These are phyloP conservation scores for Lutjanus campechanus DNA, from an alignment of 2,797 vertebrate species.

Conservation along the genomic window DNA sequence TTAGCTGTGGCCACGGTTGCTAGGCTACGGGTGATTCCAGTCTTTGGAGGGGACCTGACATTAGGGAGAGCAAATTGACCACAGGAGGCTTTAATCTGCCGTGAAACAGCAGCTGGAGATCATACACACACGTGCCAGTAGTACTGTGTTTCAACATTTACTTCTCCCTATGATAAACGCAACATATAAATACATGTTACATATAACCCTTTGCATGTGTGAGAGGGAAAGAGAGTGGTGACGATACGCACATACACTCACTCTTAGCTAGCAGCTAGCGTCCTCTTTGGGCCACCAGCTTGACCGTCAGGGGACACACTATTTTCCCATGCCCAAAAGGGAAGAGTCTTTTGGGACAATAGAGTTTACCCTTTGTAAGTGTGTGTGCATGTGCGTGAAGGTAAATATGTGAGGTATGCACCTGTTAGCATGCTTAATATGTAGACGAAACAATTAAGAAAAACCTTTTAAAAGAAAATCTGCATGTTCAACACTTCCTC, in stretches of 20 bases:
- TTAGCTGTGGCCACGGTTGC: constrained; percentile 94
- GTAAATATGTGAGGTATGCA: not conserved
- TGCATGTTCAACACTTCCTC: not conserved
- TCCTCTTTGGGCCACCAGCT: constrained; percentile 12
- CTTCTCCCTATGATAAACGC: constrained; percentile 37
- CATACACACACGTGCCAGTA: constrained; percentile 39
- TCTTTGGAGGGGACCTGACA: constrained; percentile 96
- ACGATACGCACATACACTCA: no score
- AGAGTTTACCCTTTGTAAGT: not conserved
- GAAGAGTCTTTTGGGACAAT: not conserved
- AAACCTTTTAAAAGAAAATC: not conserved
- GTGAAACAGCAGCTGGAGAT: constrained; percentile 93
- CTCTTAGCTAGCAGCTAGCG: not conserved
- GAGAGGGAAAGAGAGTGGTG: no score
- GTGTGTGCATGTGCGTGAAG: not conserved
- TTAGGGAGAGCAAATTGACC: constrained; percentile 99
- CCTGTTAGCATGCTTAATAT: not conserved
- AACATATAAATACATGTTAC: constrained; percentile 15
- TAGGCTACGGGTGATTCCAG: constrained; percentile 94
- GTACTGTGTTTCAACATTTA: constrained; percentile 63
- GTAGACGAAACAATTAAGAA: not conserved
- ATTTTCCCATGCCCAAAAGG: not conserved
- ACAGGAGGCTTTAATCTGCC: constrained; percentile 97
- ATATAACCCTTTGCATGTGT: constrained; percentile 10
- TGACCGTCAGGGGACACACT: not conserved